These are phyloP conservation scores for Drosophila mettleri DNA, from an alignment of 2,888 invertebrate genomes.

Conservation along the genomic window DNA sequence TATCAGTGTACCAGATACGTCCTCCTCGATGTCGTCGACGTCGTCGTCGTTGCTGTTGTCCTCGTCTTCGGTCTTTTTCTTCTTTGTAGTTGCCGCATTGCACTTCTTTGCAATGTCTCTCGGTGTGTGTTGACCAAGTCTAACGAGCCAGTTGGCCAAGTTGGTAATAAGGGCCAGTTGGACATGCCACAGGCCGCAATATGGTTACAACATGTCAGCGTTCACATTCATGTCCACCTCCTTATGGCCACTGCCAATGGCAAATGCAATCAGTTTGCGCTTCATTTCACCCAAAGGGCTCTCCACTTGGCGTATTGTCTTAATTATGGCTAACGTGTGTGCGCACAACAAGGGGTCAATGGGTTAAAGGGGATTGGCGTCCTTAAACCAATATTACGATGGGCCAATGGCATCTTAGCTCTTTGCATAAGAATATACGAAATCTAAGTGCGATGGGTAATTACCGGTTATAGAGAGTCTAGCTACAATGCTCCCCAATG, in stretches of 20 bases:
- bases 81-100: conserved; percentile 72
- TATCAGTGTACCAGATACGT: conserved; percentile 74
- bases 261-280: conserved; percentile 62
- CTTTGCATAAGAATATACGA: not conserved
- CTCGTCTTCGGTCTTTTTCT: conserved; percentile 35
- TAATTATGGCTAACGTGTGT: conserved; percentile 56
- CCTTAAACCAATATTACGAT: not conserved
- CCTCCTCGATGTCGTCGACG: conserved; percentile 54
- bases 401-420: no score
- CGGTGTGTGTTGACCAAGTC: conserved; percentile 33
- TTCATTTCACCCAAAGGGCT: conserved; percentile 66
- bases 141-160: conserved; percentile 55
- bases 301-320: conserved; percentile 65
- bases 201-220: conserved; percentile 60
- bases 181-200: conserved; percentile 54
- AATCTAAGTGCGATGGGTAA: not conserved
- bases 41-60: conserved; percentile 43
- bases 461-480: not conserved
- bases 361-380: not conserved
- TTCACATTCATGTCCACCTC: conserved; percentile 32
- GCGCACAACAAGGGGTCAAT: conserved; percentile 10
- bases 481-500: no score
- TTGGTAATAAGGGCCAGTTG: conserved; percentile 53
- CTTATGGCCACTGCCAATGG: conserved; percentile 36
- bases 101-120: conserved; percentile 32